Conservation (phyloP, 2,888 invertebrate genomes). For the Drosophila nr. perissopoda region DNA sequence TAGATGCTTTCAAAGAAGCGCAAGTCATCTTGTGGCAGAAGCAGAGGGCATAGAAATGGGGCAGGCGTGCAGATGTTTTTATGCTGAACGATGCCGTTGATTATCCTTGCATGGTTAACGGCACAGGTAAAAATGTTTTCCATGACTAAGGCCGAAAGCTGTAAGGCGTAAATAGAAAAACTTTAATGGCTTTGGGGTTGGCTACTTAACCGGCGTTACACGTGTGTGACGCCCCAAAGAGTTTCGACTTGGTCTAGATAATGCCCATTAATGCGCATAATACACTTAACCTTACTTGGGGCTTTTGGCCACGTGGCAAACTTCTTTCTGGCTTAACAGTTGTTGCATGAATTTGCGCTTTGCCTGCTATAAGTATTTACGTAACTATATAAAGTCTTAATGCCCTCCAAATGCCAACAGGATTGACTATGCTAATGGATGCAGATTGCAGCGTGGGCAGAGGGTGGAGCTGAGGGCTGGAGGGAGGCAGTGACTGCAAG, state of each 20-base stretch:
- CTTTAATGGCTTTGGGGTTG: conserved; percentile 46
- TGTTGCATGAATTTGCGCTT: conserved; percentile 75
- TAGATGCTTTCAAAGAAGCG: background rate
- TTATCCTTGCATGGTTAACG: conserved; percentile 49
- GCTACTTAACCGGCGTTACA: conserved; percentile 66
- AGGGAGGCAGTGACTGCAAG: background rate
- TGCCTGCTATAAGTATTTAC: conserved; percentile 20
- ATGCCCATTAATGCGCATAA: conserved; percentile 65
- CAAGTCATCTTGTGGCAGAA: background rate
- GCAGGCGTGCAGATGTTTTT: conserved; percentile 24
- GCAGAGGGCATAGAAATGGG: conserved; percentile 23
- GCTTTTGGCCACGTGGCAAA: conserved; percentile 64
- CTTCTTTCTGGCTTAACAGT: conserved; percentile 64
- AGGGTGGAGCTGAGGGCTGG: background rate
- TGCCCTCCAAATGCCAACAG: conserved; percentile 25
- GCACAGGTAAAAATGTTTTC: conserved; percentile 40
- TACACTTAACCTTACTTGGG: conserved; percentile 63
- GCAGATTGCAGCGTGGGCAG: conserved; percentile 24
- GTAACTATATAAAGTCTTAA: conserved; percentile 58
- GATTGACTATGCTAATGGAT: conserved; percentile 42
- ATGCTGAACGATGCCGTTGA: conserved; percentile 39
- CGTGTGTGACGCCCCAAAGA: conserved; percentile 56
- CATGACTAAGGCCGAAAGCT: conserved; percentile 41
- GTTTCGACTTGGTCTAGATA: conserved; percentile 47
- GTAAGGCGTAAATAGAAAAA: conserved; percentile 54